Evolutionary conservation across 1,140 invertebrate genomes (phyloP).

Genomic region (Parasteatoda tepidariorum): DNA sequence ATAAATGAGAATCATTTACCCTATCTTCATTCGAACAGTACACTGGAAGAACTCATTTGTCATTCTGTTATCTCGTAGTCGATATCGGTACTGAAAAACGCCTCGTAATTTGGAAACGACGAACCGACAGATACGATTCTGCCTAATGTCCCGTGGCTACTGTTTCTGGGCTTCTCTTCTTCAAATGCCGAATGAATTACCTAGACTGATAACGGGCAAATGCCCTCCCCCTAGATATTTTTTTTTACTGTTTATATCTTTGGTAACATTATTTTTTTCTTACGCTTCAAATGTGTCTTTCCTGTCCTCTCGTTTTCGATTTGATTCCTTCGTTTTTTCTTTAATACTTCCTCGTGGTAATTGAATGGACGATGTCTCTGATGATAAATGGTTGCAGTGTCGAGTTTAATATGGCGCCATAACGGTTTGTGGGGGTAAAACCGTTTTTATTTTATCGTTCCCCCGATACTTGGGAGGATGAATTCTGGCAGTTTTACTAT

Average conservation of each 20-base stretch:
- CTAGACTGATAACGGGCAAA: constrained; percentile 16
- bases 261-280: not conserved
- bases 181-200: constrained; percentile 39
- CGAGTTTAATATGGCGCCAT: not conserved
- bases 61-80: constrained; percentile 33
- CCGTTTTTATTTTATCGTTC: not conserved
- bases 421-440: not conserved
- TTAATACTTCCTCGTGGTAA: not conserved
- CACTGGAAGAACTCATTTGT: constrained; percentile 22
- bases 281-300: not conserved
- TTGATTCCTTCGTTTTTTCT: not conserved
- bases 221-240: not conserved
- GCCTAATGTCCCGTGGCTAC: constrained; percentile 46
- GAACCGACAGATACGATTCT: constrained; percentile 45
- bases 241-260: not conserved
- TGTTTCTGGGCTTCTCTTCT: constrained; percentile 17
- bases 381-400: not conserved
- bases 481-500: not conserved
- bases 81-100: constrained; percentile 13
- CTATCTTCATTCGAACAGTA: constrained; percentile 24
- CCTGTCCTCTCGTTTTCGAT: not conserved
- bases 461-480: not conserved
- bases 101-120: constrained; percentile 41
- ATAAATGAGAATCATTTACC: constrained; percentile 41
- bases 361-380: not conserved